These are phyloP conservation scores for Centrocercus urophasianus DNA, from an alignment of 2,113 vertebrate genomes.

Conservation along the genomic window DNA sequence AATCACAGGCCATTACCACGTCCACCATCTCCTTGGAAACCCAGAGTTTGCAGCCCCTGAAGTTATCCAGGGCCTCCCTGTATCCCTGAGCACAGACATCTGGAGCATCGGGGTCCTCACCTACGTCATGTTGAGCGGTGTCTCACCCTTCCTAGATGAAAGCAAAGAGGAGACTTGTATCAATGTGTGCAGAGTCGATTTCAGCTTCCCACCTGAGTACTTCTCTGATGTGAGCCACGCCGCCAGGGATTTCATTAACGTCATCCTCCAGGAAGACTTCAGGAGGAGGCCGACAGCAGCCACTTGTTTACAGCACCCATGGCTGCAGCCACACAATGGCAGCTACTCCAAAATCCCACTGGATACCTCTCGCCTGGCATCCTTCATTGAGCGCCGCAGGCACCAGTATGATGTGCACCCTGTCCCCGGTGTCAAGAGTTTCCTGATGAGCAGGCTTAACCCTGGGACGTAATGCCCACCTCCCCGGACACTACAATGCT, in stretches of 20 bases:
- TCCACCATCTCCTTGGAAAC: conserved; percentile 94
- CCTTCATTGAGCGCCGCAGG: conserved; percentile 91
- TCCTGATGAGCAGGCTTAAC: conserved; percentile 81
- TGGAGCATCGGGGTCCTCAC: conserved; percentile 95
- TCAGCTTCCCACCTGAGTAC: conserved; percentile 95
- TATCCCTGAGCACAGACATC: conserved; percentile 91
- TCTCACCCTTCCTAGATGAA: conserved; percentile 96
- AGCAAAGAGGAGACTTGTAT: conserved; percentile 97
- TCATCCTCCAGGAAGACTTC: conserved; percentile 90
- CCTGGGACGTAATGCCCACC: conserved; percentile 68
- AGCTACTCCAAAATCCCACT: conserved; percentile 91
- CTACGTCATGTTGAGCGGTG: conserved; percentile 94
- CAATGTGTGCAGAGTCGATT: conserved; percentile 95
- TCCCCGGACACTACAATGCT: background rate
- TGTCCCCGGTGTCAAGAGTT: conserved; percentile 88
- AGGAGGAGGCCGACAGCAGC: conserved; percentile 88
- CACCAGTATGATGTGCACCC: conserved; percentile 93
- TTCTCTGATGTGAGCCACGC: conserved; percentile 91
- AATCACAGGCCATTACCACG: conserved; percentile 90
- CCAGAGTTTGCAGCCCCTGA: conserved; percentile 96
- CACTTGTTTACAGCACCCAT: conserved; percentile 93
- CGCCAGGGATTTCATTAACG: conserved; percentile 90
- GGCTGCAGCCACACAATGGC: conserved; percentile 89
- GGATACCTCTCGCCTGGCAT: conserved; percentile 91
- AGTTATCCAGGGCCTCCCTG: conserved; percentile 92